phyloP scores from a whole-genome alignment of 2,888 invertebrate species.

The Cactoblastis cactorum region DNA sequence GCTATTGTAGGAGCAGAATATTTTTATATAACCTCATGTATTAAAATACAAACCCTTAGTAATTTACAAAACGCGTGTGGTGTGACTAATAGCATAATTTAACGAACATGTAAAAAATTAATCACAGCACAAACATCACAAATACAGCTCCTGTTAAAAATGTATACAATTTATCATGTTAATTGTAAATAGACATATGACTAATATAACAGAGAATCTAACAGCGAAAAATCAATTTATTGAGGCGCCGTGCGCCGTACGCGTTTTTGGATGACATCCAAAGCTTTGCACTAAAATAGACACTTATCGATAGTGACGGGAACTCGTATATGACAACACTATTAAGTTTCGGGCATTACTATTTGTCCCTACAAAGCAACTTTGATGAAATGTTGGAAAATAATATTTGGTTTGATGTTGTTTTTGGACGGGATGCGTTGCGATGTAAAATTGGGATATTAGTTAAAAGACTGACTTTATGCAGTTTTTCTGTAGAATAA shows the following conservation, averaged over 20 bases:
- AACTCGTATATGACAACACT: conserved; percentile 47
- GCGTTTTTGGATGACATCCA: conserved; percentile 43
- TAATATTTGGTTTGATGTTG: conserved; percentile 5
- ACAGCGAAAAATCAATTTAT: conserved; percentile 7
- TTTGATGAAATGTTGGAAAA: conserved; percentile 4
- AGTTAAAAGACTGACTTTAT: background rate
- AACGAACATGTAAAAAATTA: conserved; percentile 1
- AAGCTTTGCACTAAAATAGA: conserved; percentile 42
- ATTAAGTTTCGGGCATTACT: conserved; percentile 43
- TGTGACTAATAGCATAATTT: conserved; percentile 3
- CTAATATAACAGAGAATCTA: background rate
- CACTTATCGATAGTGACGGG: conserved; percentile 52
- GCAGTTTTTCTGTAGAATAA: background rate
- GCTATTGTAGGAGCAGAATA: too few species aligned
- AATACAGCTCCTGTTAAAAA: conserved; percentile 6
- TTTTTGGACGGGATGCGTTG: conserved; percentile 4
- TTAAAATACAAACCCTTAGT: background rate
- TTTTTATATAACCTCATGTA: too few species aligned
- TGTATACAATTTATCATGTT: background rate
- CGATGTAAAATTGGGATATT: background rate
- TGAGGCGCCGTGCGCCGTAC: conserved; percentile 25
- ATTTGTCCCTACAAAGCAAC: conserved; percentile 9
- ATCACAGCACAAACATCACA: background rate
- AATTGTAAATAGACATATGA: conserved; percentile 3
- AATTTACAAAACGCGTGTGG: conserved; percentile 17